Percentiles rank a stretch among this genome's conserved stretches.
phyloP scores from a whole-genome alignment of 2,888 invertebrate species.

The Nineta flava region DNA sequence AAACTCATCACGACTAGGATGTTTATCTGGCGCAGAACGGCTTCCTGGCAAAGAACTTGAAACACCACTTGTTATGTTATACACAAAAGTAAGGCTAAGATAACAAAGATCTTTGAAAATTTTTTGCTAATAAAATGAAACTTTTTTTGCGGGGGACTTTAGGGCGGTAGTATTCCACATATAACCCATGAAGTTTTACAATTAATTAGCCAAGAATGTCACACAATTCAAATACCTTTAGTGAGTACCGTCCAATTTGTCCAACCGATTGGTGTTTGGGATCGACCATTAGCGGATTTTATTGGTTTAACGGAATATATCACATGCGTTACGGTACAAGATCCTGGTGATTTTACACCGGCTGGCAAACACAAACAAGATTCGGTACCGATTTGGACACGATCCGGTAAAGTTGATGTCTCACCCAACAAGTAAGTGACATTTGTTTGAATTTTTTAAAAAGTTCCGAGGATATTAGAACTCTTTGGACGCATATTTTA shows the following conservation, averaged over 20 bases:
- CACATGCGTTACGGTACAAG: slow-evolving; percentile 43
- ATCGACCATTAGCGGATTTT: slow-evolving; percentile 52
- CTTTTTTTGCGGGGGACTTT: slow-evolving; percentile 16
- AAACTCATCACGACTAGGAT: slow-evolving; percentile 43
- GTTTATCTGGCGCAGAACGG: slow-evolving; percentile 39
- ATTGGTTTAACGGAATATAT: slow-evolving; percentile 39
- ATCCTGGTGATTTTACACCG: slow-evolving; percentile 49
- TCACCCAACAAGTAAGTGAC: slow-evolving; percentile 38
- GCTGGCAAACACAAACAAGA: slow-evolving; percentile 49
- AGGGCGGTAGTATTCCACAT: slow-evolving; percentile 73
- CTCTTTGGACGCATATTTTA: no score
- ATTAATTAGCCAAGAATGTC: slow-evolving; percentile 40
- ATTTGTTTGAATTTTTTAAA: neutral
- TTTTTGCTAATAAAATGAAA: slow-evolving; percentile 8
- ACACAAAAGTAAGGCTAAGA: slow-evolving; percentile 45
- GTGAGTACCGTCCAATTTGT: slow-evolving; percentile 48
- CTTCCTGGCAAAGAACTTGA: slow-evolving; percentile 39
- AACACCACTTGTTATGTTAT: slow-evolving; percentile 60
- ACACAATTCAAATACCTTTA: slow-evolving; percentile 55
- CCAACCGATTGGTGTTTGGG: slow-evolving; percentile 44
- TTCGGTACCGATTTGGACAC: slow-evolving; percentile 62
- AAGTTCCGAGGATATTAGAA: no score
- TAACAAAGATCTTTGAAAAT: slow-evolving; percentile 5
- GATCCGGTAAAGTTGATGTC: slow-evolving; percentile 54
- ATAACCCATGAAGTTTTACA: slow-evolving; percentile 61